Evolutionary conservation across 2,113 vertebrate genomes (phyloP).

Genomic region (Euleptes europaea): DNA sequence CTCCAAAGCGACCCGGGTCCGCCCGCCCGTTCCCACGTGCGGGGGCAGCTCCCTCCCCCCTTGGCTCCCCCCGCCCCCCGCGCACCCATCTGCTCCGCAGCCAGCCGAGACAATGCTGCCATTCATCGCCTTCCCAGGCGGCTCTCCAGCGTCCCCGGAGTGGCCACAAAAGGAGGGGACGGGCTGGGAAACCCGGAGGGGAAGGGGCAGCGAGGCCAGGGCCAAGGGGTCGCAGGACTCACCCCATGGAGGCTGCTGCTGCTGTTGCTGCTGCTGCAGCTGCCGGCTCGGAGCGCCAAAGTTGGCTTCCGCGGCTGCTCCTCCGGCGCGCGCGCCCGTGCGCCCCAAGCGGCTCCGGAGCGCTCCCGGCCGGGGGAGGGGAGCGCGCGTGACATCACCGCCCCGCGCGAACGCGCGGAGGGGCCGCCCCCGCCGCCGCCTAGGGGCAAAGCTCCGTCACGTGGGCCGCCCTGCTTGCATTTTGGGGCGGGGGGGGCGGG

Average conservation of each 20-base stretch:
- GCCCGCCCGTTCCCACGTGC: background rate
- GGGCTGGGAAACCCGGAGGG: accelerated
- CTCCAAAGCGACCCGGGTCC: conserved; percentile 7
- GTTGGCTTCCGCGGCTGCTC: background rate
- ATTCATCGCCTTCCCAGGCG: background rate
- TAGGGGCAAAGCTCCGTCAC: conserved; percentile 21
- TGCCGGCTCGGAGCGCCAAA: background rate
- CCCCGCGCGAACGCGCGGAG: conserved; percentile 23
- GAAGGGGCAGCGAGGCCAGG: too few relatives aligned
- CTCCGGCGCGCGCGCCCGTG: conserved; percentile 15
- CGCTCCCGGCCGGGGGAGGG: background rate
- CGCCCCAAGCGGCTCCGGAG: background rate
- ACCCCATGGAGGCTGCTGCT: conserved; percentile 50
- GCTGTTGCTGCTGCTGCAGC: background rate
- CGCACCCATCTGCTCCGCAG: too few relatives aligned
- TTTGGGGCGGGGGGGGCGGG: too few relatives aligned
- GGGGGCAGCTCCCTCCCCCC: background rate
- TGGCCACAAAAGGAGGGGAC: background rate
- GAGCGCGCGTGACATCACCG: background rate
- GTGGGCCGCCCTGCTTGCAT: conserved; percentile 57
- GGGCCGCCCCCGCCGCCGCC: conserved; percentile 29
- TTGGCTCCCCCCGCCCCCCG: too few relatives aligned
- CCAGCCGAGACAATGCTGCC: background rate
- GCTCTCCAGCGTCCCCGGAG: too few relatives aligned
- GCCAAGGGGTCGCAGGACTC: background rate